phyloP scores from a whole-genome alignment of 2,888 invertebrate species.

The Erynnis tages region DNA sequence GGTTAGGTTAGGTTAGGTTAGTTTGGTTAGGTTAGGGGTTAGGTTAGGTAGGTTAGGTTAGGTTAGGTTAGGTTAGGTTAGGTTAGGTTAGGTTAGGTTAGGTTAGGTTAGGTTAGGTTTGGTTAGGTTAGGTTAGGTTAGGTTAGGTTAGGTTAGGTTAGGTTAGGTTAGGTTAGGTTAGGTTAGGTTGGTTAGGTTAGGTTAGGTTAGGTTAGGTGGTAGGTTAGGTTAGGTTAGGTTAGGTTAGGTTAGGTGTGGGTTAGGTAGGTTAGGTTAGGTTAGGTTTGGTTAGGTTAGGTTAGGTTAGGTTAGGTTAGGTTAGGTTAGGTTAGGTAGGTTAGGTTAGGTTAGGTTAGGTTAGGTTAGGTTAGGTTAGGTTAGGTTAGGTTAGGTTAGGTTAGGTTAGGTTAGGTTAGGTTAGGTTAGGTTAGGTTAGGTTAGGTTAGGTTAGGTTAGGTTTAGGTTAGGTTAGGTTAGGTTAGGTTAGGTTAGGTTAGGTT shows the following conservation, averaged over 20 bases:
- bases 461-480: too few relatives aligned
- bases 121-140: conserved; percentile 40
- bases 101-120: conserved; percentile 34
- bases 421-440: too few relatives aligned
- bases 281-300: conserved; percentile 35
- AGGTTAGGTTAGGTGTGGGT: conserved; percentile 28
- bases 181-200: too few relatives aligned
- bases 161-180: conserved; percentile 41
- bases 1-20: conserved; percentile 34
- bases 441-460: too few relatives aligned
- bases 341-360: conserved; percentile 26
- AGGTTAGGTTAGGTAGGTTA: conserved; percentile 29
- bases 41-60: conserved; percentile 31
- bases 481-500: conserved; percentile 28
- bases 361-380: conserved; percentile 30
- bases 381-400: too few relatives aligned
- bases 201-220: conserved; percentile 40
- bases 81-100: conserved; percentile 34
- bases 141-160: conserved; percentile 41
- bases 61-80: conserved; percentile 32
- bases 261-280: conserved; percentile 38
- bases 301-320: conserved; percentile 36
- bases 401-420: too few relatives aligned
- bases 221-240: conserved; percentile 41
- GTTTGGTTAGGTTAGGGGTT: conserved; percentile 31